Percentiles rank a stretch among this genome's conserved stretches.
Evolutionary conservation across 2,888 invertebrate species (phyloP).

Genomic region (Pegoplata infirma): DNA sequence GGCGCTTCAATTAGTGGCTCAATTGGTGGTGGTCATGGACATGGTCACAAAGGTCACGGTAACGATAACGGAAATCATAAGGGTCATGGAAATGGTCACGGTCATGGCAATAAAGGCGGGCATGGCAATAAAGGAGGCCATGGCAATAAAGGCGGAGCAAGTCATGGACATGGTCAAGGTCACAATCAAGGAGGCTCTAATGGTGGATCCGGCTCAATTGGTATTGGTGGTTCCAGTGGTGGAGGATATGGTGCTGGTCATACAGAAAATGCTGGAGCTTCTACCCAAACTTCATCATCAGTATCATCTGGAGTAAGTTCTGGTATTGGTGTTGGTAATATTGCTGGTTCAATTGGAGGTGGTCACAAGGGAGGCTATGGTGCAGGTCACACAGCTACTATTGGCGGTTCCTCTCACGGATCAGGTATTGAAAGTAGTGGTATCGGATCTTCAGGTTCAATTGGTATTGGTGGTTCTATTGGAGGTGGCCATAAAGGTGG

Average conservation of each 20-base stretch:
- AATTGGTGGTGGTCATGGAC: background rate
- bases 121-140: no score
- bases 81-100: background rate
- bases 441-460: background rate
- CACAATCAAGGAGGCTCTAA: background rate
- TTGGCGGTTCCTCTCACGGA: background rate
- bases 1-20: background rate
- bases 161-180: background rate
- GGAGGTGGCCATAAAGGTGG: constrained; percentile 4
- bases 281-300: background rate
- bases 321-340: background rate
- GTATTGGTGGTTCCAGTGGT: constrained; percentile 8
- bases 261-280: background rate
- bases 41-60: background rate
- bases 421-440: background rate
- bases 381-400: background rate
- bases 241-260: background rate
- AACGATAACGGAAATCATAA: background rate
- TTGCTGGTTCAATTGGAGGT: background rate
- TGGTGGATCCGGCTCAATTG: background rate
- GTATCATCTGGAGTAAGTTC: no score
- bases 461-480: background rate
- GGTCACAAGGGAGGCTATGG: constrained; percentile 7
- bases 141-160: background rate
- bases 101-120: no score